phyloP scores from a whole-genome alignment of 2,888 invertebrate species.

The Prosapia bicincta region DNA sequence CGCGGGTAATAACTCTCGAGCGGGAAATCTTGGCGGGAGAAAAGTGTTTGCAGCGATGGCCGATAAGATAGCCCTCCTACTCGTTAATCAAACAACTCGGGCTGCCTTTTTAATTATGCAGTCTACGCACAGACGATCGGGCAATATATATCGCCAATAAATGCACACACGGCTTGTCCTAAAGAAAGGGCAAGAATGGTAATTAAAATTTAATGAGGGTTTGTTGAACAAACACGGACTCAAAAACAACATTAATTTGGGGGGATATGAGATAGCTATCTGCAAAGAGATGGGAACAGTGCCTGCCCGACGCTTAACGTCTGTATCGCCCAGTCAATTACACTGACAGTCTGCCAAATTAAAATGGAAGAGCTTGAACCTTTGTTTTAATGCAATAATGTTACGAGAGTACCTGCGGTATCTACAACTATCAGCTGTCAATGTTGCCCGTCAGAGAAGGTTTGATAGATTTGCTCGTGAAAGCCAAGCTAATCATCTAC shows the following conservation, averaged over 20 bases:
- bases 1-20: not conserved
- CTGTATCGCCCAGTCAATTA: not conserved
- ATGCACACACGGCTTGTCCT: not conserved
- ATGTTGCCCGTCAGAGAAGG: too few relatives aligned
- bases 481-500: too few relatives aligned
- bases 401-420: too few relatives aligned
- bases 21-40: not conserved
- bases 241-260: not conserved
- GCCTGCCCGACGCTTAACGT: not conserved
- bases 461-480: too few relatives aligned
- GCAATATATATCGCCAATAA: not conserved
- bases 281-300: not conserved
- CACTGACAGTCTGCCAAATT: not conserved
- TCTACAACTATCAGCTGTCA: too few relatives aligned
- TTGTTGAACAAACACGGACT: not conserved
- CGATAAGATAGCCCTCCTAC: not conserved
- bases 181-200: not conserved
- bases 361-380: not conserved
- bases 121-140: not conserved
- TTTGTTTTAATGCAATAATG: too few relatives aligned
- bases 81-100: not conserved
- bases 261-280: not conserved
- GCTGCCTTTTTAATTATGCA: not conserved
- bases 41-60: not conserved
- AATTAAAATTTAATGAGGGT: not conserved